A percentile compares a stretch with the other conserved stretches of the same genome.
Conservation (phyloP, 2,888 invertebrate genomes). For the Nephrotoma guestfalica region DNA sequence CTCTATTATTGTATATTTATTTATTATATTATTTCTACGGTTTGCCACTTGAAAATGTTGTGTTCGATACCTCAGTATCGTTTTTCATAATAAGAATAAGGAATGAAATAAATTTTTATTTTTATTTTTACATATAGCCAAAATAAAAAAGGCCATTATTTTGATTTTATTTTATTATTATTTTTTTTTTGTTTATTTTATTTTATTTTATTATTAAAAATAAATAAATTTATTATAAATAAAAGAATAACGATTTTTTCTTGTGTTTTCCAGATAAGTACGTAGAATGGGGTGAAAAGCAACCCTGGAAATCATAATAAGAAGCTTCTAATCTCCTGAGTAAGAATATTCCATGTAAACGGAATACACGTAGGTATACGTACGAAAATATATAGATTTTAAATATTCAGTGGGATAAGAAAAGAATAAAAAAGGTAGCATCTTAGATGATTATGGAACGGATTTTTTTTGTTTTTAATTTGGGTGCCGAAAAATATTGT, state of each 20-base stretch:
- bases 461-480: background rate
- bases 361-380: background rate
- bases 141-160: background rate
- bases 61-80: background rate
- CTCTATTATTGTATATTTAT: background rate
- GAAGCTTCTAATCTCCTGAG: background rate
- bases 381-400: background rate
- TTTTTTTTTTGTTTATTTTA: background rate
- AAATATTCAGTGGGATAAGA: background rate
- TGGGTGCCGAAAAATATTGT: background rate
- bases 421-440: background rate
- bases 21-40: background rate
- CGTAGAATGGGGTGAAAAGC: background rate
- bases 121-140: background rate
- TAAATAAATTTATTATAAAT: background rate
- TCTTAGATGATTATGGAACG: background rate
- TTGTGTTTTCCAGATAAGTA: background rate
- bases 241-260: background rate
- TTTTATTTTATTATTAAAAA: background rate
- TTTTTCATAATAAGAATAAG: background rate
- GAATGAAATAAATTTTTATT: background rate
- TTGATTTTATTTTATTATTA: background rate
- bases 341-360: background rate
- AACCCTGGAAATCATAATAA: background rate
- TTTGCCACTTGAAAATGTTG: background rate